phyloP scores from a whole-genome alignment of 2,797 vertebrate genomes.

The Loris lydekkerianus region DNA sequence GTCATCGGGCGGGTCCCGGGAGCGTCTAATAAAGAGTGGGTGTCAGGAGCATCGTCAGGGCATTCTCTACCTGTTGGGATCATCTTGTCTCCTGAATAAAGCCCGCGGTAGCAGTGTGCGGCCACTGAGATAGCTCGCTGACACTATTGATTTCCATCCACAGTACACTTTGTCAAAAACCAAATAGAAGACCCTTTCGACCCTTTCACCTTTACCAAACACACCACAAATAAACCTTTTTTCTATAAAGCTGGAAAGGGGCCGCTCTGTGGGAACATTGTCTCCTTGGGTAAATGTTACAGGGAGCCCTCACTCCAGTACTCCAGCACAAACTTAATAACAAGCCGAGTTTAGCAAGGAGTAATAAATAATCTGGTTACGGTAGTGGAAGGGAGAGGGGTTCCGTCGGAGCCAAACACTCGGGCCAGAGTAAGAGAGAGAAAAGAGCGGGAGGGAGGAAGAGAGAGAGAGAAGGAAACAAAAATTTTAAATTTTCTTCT shows the following conservation, averaged over 20 bases:
- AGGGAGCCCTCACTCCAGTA: conserved; percentile 71
- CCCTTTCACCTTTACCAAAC: conserved; percentile 98
- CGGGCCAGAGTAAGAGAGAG: background rate
- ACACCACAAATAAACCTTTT: conserved; percentile 93
- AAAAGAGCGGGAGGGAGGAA: background rate
- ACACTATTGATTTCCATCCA: conserved; percentile 98
- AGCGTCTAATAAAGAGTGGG: conserved; percentile 95
- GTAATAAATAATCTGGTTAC: conserved; percentile 86
- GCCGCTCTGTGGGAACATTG: conserved; percentile 82
- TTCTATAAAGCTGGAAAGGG: conserved; percentile 89
- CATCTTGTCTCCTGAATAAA: conserved; percentile 93
- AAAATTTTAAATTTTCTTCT: conserved; percentile 82
- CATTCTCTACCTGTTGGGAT: conserved; percentile 98
- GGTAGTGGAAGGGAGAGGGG: conserved; percentile 60
- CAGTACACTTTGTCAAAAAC: conserved; percentile 99
- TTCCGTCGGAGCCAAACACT: conserved; percentile 42
- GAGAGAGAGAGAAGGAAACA: background rate
- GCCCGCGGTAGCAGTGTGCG: conserved; percentile 89
- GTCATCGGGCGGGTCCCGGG: conserved; percentile 91
- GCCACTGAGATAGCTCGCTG: conserved; percentile 92
- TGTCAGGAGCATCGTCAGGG: conserved; percentile 97
- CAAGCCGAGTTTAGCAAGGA: conserved; percentile 82
- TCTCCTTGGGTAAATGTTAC: conserved; percentile 85
- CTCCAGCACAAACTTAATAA: conserved; percentile 83
- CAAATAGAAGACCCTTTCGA: conserved; percentile 97